Base-by-base conservation (phyloP, 1,140 invertebrate species). In the Akabosia matsudoensis region DNA sequence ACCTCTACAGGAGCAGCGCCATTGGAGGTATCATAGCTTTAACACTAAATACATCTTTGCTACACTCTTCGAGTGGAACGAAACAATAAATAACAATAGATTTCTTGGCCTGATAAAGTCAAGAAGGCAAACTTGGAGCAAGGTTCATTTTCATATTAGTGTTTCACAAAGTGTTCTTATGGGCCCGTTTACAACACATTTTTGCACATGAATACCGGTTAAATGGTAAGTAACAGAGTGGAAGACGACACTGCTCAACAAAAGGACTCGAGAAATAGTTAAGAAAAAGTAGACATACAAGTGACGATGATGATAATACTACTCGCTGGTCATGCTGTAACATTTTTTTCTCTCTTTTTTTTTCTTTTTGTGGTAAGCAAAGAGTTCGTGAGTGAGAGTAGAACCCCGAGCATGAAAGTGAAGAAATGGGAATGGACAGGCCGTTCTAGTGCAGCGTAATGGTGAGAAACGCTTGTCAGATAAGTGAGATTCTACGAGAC, bases 381-480 rank as follows among this genome's bases (percentile, higher is more conserved):
- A n/a, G n/a, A n/a, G n/a, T 7, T 18, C 37, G 37, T 45, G 37
- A 10, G 37, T 45, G 37, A 7, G 37, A 45, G 37, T 45, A 45
- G 37, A 7, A 45, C 18, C 37, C 37, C 37, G 37, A 45, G 18
- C 37, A 45, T n/a, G n/a, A n/a, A n/a, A n/a, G n/a, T n/a, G n/a
- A n/a, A n/a, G n/a, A n/a, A n/a, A 45, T 4, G 10, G 54, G 54
- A 56, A 56, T 56, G 54, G 54, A 56, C 54, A 56, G 24, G 54
- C 18, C 18, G 37, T 45, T 10, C n/a, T n/a, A n/a, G n/a, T n/a
- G 37, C 18, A 45, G 18, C 37, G 24, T 56, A 56, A 56, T 56
- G 54, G 54, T 56, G 54, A 56, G 54, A 56, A 56, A 56, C 54
- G 14, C 54, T 56, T 56, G 54, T 56, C 54, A 56, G 54, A 56